Evolutionary conservation across 1,140 invertebrate genomes (phyloP).

Genomic region (Tyrophagus putrescentiae): DNA sequence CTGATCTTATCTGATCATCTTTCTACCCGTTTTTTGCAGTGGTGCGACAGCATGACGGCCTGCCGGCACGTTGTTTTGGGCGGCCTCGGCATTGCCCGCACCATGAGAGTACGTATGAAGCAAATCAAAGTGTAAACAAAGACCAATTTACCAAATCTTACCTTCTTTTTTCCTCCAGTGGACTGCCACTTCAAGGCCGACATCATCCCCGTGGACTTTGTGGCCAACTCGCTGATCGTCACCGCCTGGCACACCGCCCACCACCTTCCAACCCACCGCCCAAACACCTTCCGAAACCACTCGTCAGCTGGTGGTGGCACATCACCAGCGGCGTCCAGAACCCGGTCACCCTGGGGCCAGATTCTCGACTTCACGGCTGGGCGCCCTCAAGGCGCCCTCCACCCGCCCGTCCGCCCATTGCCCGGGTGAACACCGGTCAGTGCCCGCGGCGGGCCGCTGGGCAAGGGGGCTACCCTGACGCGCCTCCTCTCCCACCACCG

Average conservation of each 20-base stretch:
- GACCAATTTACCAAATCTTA: background rate
- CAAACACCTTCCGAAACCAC: constrained; percentile 41
- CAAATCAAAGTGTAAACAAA: background rate
- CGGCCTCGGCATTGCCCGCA: constrained; percentile 65
- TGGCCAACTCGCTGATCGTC: constrained; percentile 65
- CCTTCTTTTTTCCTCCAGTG: background rate
- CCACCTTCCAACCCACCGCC: no score
- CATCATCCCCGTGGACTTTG: constrained; percentile 83
- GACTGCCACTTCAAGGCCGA: constrained; percentile 59
- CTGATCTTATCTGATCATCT: constrained; percentile 34
- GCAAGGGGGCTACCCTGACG: background rate
- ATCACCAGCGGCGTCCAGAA: constrained; percentile 70
- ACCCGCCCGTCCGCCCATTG: constrained; percentile 5
- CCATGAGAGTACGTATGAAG: constrained; percentile 47
- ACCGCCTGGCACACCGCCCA: constrained; percentile 51
- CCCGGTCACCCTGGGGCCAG: constrained; percentile 35
- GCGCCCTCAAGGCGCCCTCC: constrained; percentile 2
- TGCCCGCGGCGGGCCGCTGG: background rate
- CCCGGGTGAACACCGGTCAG: background rate
- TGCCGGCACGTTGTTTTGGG: constrained; percentile 84
- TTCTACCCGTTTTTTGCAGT: no score
- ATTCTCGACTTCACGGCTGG: constrained; percentile 3
- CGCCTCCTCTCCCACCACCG: constrained; percentile 17
- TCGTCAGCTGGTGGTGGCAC: constrained; percentile 62
- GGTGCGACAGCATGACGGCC: constrained; percentile 94